Base-by-base conservation (phyloP, 1,140 invertebrate species). In the Amyelois transitella region DNA sequence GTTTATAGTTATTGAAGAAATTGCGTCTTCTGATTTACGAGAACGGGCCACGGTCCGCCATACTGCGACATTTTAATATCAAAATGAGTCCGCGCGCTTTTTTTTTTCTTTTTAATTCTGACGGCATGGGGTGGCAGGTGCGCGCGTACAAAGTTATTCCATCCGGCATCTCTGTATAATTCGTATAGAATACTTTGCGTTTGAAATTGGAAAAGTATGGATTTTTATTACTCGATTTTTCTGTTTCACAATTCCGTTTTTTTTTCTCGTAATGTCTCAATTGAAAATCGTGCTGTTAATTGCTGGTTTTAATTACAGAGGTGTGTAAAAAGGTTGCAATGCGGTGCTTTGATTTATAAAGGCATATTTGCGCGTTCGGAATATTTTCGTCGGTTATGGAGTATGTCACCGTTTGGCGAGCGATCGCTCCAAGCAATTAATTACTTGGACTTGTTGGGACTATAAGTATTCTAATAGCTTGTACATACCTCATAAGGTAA, bases 1-100 rank as follows among this genome's bases (percentile, higher is more conserved):
- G 72, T 84, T 87, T 80, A 84, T 82, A 79, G 77, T 81, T 82
- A 79, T 83, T 83, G 83, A 77, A 84, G 79, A 77, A 84, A 84
- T 85, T 84, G 75, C 79, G 59, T 69, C 62, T 64, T 66, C 69
- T 82, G 79, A 87, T 87, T 87, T 84, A 85, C 69, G 69, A 66
- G 60, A 14, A 14, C 32, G 32, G 12, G 3, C n/a, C n/a, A n/a
- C 22, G 22, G 3, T 38, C 62, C 58, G 81, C 81, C 80, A 84
- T 85, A 79, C 80, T 75, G 75, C 71, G 77, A 81, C 77, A 79
- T 81, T 82, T 82, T 81, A 79, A 81, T 66, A 63, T 66, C 51
- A 58, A 54, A 66, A 66, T 79, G 75, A 70, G 68, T 75, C 73
- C 62, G 72, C 68, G 71, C 69, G 68, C 57, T 77, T 77, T 76